Base-by-base conservation (phyloP, 2,888 invertebrate species). In the Drosophila macrospina region DNA sequence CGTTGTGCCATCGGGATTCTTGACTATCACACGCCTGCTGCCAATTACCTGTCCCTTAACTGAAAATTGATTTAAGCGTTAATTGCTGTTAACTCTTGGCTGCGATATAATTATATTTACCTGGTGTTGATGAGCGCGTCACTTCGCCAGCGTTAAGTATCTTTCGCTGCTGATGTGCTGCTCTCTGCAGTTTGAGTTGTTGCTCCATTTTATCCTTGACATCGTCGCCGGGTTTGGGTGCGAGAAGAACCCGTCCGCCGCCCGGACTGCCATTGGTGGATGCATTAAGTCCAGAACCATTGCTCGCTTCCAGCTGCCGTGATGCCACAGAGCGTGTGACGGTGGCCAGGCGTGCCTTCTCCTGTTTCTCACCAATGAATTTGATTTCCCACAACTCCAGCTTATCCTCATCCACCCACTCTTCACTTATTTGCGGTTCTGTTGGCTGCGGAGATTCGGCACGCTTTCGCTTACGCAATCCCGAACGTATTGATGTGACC, bases 311-410 rank as follows among this genome's bases (percentile, higher is more conserved):
- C 96, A 71, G 96, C 94, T 83, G 97, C 95, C 86, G 89, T 5
- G 78, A 78, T 41, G 93, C 97, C 94, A 90, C 97, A 95, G 90
- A 97, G 94, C 91, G 95, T 1, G 91, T 90, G 10, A 81, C 88
- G 3, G 90, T 76, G 4, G 81, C 78, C 5, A 88, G 42, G 13
- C 89, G 86, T 0, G 86, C 95, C 91, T 94, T 95, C 92, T 95
- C 95, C 91, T 94, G 93, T 92, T 95, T 95, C 91, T 98, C 98
- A 20, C 97, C 97, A 91, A 97, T 98, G 86, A 96, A 96, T 86
- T 97, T 97, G 67, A 99, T 98, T 93, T 99, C 98, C 98, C 98
- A 99, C 37, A 99, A 92, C 90, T 99, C 98, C 44, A 99, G 92
- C 90, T 97, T 97, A 78, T 98, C 98, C 92, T 99, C 99, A 80